A percentile compares a stretch with the other conserved stretches of the same genome.
Conservation (phyloP, 2,888 invertebrate genomes). For the Andricus quercusramuli region DNA sequence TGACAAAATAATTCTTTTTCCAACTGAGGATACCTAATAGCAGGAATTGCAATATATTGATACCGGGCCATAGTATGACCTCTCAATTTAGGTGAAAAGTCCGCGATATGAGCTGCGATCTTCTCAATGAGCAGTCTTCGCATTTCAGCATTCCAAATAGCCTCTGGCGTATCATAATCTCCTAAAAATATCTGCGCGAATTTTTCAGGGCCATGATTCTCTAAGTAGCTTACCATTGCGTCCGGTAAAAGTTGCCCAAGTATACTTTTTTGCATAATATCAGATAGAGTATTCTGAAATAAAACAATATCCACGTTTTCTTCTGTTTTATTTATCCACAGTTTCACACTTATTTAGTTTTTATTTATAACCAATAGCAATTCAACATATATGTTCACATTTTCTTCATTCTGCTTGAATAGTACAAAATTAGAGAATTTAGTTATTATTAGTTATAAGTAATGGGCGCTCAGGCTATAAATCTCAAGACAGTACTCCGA, state of each 20-base stretch:
- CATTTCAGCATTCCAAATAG: conserved; percentile 99
- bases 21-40: conserved; percentile 95
- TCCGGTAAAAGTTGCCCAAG: conserved; percentile 97
- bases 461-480: no score
- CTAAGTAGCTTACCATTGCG: conserved; percentile 99
- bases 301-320: conserved; percentile 40
- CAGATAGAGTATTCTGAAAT: conserved; percentile 80
- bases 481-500: no score
- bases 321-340: no score
- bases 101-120: conserved; percentile 97
- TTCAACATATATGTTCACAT: no score
- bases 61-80: conserved; percentile 97
- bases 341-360: background rate
- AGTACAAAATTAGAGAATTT: no score
- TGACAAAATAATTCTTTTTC: conserved; percentile 98
- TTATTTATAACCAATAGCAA: background rate
- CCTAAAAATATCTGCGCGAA: conserved; percentile 98
- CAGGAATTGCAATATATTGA: conserved; percentile 96
- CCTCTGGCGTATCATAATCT: conserved; percentile 99
- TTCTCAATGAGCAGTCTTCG: conserved; percentile 97
- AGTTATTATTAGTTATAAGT: no score
- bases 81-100: conserved; percentile 96
- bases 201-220: conserved; percentile 98
- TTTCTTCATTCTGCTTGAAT: no score
- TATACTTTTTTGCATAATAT: conserved; percentile 95